Evolutionary conservation across 2,888 invertebrate species (phyloP), one percentile per base, ranked within the genome.

Genomic region (Nomada fucata): DNA sequence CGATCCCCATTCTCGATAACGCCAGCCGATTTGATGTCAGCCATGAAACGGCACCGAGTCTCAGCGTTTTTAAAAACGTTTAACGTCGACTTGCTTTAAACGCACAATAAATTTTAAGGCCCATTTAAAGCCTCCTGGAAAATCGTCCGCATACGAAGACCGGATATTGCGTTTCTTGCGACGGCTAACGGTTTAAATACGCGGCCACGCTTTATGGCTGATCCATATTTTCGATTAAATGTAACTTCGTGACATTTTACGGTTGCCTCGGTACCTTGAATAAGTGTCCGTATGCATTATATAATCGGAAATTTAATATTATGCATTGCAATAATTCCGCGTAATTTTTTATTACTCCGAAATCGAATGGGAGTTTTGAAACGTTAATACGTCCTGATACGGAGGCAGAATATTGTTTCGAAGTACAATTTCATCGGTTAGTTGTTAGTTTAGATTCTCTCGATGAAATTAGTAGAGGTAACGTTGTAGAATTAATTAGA

Each of bases 51-150:
- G 10, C 60, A n/a, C 0, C 7, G n/a, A 36, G 44, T 57, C 64
- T 72, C 72, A 52, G 76, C 64, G 26, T 64, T 71, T 72, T 64
- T 57, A 63, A 61, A 61, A 76, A 57, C 57, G 55, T 64, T 64
- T 18, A 59, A 36, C 61, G 18, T 13, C 55, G 72, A 59, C 44
- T 57, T n/a, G 20, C 57, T 13, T 15, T 59, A 72, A 63, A 36
- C 50, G 4, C 9, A 13, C 50, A 42, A 65, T 72, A 72, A 76
- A 76, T 72, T 76, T 76, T 57, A 65, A 57, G 29, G 20, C 13
- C 42, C 55, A 13, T 59, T 57, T 65, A 67, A 60, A 44, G 26
- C 15, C 20, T 52, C 5, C 50, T 23, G 26, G 61, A 53, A 63
- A 71, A 70, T 50, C 61, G 47, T 55, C 52, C 63, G 3, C 61